Evolutionary conservation across 2,113 vertebrate species (phyloP), one percentile per base, ranked within the genome.

Genomic region (Ginglymostoma cirratum): DNA sequence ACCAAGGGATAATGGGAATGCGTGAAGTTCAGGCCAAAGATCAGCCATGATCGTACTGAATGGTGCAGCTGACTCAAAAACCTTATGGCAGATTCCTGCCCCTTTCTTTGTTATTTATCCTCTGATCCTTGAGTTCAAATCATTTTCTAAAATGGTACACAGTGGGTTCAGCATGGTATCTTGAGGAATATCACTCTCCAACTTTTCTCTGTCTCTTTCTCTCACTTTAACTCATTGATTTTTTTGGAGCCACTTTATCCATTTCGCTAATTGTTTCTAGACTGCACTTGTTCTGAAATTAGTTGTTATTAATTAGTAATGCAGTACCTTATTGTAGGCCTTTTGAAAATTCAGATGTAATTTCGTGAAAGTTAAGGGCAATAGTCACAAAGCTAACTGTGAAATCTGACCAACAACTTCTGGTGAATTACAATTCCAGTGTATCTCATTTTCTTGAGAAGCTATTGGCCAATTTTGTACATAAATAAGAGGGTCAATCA

Each of bases 271-370:
- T 55, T 65, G 24, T 61, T 30, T 15, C 87, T 3, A 61, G 52
- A 61, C 23, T 34, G 24, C 3, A 34, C 7, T 27, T 89, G 24
- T 14, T 61, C 86, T 89, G 86, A 89, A 10, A 7, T 34, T 61
- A 90, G 4, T 90, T 27, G 55, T 61, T 27, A 61, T 4, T 87
- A 48, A 48, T 48, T 6, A 34, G 65, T 21, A 14, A 89, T 27
- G 8, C 10, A 30, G 45, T 87, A 45, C 27, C 2, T 92, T 92
- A 38, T n/a, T 66, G 17, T 66, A 66, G n/a, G 1, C 89, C 12
- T 92, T 92, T 92, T 92, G 55, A 92, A 92, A 92, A 19, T 92
- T 15, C 55, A 92, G 65, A 66, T 66, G 38, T 19, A 90, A 90
- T 12, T 17, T 38, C 17, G 0, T 92, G n/a, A 38, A 66, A 92